Percentiles rank a stretch among this genome's conserved stretches.
phyloP scores from a whole-genome alignment of 2,113 vertebrate genomes.

The Ovibos moschatus region DNA sequence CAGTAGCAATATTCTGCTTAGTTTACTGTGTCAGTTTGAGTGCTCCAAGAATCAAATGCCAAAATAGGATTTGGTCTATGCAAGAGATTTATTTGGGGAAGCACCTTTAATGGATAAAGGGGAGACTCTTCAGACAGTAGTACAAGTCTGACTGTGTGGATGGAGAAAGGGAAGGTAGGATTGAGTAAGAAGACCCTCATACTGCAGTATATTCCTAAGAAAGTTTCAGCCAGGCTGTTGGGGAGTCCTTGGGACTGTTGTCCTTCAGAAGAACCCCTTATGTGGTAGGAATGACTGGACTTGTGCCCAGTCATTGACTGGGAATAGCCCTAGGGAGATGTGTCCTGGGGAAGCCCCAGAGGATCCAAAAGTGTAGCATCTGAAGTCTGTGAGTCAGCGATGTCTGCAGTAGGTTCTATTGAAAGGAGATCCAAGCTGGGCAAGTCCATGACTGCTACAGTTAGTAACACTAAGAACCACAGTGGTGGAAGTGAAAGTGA shows the following conservation, averaged over 20 bases:
- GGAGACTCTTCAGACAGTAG: not conserved
- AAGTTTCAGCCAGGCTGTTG: not conserved
- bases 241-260: not conserved
- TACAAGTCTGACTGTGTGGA: not conserved
- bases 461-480: slow-evolving; percentile 9
- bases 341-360: not conserved
- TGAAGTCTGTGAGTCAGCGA: not conserved
- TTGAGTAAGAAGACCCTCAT: not conserved
- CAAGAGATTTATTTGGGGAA: not conserved
- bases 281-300: not conserved
- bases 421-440: not conserved
- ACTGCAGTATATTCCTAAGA: not conserved
- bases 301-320: not conserved
- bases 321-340: not conserved
- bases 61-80: not conserved
- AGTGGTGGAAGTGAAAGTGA: not conserved
- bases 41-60: not conserved
- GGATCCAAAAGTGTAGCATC: not conserved
- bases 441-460: not conserved
- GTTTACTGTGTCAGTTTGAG: not conserved
- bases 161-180: not conserved
- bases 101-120: not conserved
- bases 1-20: not conserved
- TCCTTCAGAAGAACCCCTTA: not conserved
- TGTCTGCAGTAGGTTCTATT: slow-evolving; percentile 21